Percentiles rank a stretch among this genome's conserved stretches.
These are phyloP conservation scores for Cryptocephalus moraei DNA, from an alignment of 2,888 invertebrate species.

Conservation along the genomic window DNA sequence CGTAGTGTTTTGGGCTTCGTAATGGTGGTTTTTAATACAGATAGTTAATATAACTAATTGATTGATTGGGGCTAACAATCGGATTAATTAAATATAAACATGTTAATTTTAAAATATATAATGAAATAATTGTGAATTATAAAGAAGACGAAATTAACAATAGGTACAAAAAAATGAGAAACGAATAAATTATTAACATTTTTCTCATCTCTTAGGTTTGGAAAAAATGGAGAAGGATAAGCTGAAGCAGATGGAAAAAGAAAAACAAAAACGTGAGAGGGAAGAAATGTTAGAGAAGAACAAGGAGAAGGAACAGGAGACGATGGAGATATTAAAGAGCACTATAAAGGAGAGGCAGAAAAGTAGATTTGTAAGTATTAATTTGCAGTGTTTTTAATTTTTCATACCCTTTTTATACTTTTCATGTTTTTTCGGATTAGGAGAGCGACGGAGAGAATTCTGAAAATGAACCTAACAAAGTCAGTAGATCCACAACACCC, in stretches of 20 bases:
- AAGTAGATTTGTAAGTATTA: slow-evolving; percentile 49
- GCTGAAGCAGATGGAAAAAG: slow-evolving; percentile 72
- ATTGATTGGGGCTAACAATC: too few species aligned
- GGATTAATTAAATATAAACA: too few species aligned
- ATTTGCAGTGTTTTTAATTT: background rate
- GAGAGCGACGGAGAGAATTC: slow-evolving; percentile 40
- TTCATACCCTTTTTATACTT: too few species aligned
- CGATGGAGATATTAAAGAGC: slow-evolving; percentile 35
- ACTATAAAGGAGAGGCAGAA: slow-evolving; percentile 40
- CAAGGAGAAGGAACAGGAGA: slow-evolving; percentile 45
- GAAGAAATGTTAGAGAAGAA: slow-evolving; percentile 47
- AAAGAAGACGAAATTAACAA: too few species aligned
- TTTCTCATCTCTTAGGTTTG: slow-evolving; percentile 47
- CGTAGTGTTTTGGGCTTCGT: too few species aligned
- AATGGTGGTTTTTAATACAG: too few species aligned
- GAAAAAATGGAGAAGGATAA: slow-evolving; percentile 97
- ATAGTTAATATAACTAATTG: too few species aligned
- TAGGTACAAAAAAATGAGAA: too few species aligned
- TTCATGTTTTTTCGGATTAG: slow-evolving; percentile 11
- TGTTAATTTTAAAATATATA: too few species aligned
- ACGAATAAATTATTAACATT: background rate
- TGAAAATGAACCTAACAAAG: slow-evolving; percentile 38
- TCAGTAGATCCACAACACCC: slow-evolving; percentile 26
- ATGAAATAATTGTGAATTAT: too few species aligned
- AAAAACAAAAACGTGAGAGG: slow-evolving; percentile 54